Percentiles rank a stretch among this genome's conserved stretches.
phyloP scores from a whole-genome alignment of 2,113 vertebrate genomes.

The Mormyrus lacerda region DNA sequence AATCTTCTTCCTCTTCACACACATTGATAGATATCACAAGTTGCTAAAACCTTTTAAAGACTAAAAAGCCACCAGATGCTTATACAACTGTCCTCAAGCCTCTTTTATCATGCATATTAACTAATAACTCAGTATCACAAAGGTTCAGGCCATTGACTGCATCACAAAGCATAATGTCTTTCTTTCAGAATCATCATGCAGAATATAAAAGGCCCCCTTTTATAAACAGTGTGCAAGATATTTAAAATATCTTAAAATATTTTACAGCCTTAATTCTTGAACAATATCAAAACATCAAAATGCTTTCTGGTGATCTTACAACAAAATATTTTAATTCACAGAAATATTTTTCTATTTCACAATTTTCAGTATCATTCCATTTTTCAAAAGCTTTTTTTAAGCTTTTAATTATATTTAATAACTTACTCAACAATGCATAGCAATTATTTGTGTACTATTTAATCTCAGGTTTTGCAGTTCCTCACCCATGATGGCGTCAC shows the following conservation, averaged over 20 bases:
- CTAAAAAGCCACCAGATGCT: background rate
- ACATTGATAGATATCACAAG: background rate
- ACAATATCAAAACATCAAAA: background rate
- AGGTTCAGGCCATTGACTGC: background rate
- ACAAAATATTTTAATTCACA: background rate
- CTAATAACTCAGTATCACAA: background rate
- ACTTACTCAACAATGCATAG: background rate
- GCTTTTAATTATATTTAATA: background rate
- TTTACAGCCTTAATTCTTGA: background rate
- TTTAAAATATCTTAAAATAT: background rate
- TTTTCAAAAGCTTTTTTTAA: background rate
- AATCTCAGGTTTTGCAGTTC: background rate
- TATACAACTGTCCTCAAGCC: background rate
- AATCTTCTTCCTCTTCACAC: background rate
- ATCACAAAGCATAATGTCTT: background rate
- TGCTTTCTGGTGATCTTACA: background rate
- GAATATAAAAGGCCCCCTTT: background rate
- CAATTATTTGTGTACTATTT: background rate
- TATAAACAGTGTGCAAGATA: background rate
- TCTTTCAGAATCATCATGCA: background rate
- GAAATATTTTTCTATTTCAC: background rate
- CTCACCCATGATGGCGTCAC: background rate
- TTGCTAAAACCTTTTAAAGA: background rate
- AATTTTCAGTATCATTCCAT: background rate
- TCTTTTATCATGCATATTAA: background rate